Conservation (phyloP, 64 coral and sea anemone species). For the Actinia equina region DNA sequence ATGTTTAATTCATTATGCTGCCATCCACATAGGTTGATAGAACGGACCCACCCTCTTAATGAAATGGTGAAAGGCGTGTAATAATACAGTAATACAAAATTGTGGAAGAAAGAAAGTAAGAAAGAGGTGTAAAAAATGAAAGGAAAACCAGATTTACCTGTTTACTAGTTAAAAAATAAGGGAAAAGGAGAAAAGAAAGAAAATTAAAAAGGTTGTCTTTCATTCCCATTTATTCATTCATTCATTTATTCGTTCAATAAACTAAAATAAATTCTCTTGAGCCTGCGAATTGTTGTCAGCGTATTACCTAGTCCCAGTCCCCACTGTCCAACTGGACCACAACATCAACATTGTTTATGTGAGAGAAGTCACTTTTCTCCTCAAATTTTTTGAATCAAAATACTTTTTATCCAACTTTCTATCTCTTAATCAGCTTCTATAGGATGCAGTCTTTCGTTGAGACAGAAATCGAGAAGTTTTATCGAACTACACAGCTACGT, state of each 20-base stretch:
- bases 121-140: not conserved
- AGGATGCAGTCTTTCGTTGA: slow-evolving; percentile 31
- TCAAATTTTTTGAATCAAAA: not conserved
- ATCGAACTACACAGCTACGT: slow-evolving; percentile 6
- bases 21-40: too few species aligned
- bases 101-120: too few species aligned
- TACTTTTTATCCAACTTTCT: not conserved
- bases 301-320: not conserved
- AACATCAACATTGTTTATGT: not conserved
- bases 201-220: not conserved
- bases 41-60: too few species aligned
- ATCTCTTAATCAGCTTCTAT: not conserved
- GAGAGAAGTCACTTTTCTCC: not conserved
- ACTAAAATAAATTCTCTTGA: not conserved
- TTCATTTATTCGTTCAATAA: not conserved
- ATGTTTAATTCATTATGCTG: too few species aligned
- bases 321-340: not conserved
- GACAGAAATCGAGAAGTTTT: slow-evolving; percentile 41
- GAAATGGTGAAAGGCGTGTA: too few species aligned
- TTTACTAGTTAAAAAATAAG: too few species aligned
- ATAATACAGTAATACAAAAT: too few species aligned
- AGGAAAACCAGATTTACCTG: not conserved
- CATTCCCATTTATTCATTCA: not conserved
- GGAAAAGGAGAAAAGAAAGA: not conserved
- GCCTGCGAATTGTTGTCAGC: not conserved